These are phyloP conservation scores for Eupithecia subfuscata DNA, from an alignment of 2,888 invertebrate genomes.

Conservation along the genomic window DNA sequence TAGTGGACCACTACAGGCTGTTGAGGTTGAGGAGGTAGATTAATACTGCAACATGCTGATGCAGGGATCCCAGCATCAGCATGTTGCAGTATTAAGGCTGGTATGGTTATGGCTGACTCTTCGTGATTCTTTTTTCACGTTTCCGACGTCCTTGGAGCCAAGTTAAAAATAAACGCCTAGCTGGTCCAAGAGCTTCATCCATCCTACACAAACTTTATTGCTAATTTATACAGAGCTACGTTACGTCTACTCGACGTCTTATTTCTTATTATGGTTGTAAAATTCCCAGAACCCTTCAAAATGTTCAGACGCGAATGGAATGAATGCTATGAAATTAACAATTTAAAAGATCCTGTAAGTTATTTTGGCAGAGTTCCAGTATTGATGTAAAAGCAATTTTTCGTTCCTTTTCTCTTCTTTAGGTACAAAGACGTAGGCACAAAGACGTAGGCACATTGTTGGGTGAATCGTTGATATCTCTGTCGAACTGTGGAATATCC, in stretches of 20 bases:
- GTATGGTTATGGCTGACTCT: neutral
- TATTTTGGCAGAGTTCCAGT: neutral
- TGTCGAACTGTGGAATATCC: neutral
- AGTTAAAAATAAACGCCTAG: slow-evolving; percentile 12
- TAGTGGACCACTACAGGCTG: too few relatives aligned
- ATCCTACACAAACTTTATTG: slow-evolving; percentile 20
- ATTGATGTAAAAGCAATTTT: neutral
- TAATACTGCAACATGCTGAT: too few relatives aligned
- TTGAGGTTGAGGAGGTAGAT: too few relatives aligned
- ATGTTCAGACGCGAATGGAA: slow-evolving; percentile 19
- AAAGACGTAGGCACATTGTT: slow-evolving; percentile 1
- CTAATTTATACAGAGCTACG: slow-evolving; percentile 27
- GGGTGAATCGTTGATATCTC: neutral
- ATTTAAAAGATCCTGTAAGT: neutral
- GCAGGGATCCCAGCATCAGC: too few relatives aligned
- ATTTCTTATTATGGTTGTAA: slow-evolving; percentile 19
- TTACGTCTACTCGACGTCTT: slow-evolving; percentile 19
- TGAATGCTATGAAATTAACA: slow-evolving; percentile 5
- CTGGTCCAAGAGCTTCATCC: slow-evolving; percentile 13
- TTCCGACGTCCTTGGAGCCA: slow-evolving; percentile 7
- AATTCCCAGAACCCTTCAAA: slow-evolving; percentile 20
- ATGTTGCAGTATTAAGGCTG: too few relatives aligned
- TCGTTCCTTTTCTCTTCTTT: neutral
- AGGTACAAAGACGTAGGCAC: neutral
- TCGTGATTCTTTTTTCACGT: neutral